Percentiles rank a stretch among this genome's conserved stretches.
Evolutionary conservation across 2,113 vertebrate species (phyloP).

Genomic region (Corythaeola cristata): DNA sequence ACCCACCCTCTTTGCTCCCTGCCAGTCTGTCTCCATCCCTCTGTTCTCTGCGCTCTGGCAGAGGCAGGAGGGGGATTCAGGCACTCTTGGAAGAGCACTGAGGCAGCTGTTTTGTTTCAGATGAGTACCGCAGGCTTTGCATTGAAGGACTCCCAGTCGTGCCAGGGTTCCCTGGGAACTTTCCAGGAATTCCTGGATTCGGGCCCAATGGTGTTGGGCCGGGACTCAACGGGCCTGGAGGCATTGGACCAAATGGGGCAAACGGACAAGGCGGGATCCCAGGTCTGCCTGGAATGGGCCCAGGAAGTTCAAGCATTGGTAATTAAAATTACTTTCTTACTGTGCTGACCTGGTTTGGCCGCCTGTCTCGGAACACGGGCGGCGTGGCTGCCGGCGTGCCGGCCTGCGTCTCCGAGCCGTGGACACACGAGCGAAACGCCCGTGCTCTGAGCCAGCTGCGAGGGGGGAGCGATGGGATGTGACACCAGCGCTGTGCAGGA

Average conservation of each 20-base stretch:
- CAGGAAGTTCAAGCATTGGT: slow-evolving; percentile 76
- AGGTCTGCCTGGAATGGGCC: slow-evolving; percentile 70
- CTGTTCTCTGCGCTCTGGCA: background rate
- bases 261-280: slow-evolving; percentile 74
- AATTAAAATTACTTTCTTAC: background rate
- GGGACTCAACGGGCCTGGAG: slow-evolving; percentile 69
- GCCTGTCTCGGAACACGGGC: background rate
- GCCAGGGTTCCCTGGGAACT: slow-evolving; percentile 58
- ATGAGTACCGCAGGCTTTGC: slow-evolving; percentile 87
- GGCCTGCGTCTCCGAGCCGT: background rate
- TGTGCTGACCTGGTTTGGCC: background rate
- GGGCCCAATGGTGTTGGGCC: slow-evolving; percentile 56
- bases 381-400: background rate
- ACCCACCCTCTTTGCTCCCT: background rate
- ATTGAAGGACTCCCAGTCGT: slow-evolving; percentile 80
- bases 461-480: background rate
- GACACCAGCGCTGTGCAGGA: background rate
- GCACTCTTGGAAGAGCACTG: background rate
- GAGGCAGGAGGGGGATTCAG: background rate
- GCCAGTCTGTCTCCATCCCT: background rate
- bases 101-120: slow-evolving; percentile 66
- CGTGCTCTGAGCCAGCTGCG: background rate
- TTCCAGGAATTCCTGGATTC: slow-evolving; percentile 55
- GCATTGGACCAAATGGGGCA: slow-evolving; percentile 62
- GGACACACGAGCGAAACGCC: background rate